Conservation (phyloP, 1,140 invertebrate species). For the Drosophila baimaii region DNA sequence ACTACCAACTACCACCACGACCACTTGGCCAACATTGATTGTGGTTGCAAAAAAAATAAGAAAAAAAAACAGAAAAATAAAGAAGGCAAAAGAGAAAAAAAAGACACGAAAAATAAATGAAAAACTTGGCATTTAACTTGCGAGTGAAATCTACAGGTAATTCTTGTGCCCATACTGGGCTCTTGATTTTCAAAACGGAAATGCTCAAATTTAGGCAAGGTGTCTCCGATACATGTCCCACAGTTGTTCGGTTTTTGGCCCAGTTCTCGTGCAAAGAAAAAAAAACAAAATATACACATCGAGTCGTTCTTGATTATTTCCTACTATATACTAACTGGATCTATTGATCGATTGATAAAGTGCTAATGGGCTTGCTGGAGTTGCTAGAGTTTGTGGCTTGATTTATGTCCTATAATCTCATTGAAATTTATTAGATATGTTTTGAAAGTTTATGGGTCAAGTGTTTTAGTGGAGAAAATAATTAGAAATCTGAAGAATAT, state of each 20-base stretch:
- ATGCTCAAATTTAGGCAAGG: slow-evolving; percentile 72
- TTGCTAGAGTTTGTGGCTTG: background rate
- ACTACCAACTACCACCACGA: slow-evolving; percentile 25
- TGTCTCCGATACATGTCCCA: slow-evolving; percentile 47
- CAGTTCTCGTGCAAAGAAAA: slow-evolving; percentile 28
- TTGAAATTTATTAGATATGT: background rate
- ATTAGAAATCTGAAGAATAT: too few relatives aligned
- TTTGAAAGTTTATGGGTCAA: background rate
- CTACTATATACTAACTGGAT: background rate
- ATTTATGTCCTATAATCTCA: slow-evolving; percentile 13
- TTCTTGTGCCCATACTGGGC: slow-evolving; percentile 42
- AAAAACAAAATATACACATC: slow-evolving; percentile 2
- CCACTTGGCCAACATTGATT: slow-evolving; percentile 44
- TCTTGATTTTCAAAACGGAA: slow-evolving; percentile 71
- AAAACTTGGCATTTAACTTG: slow-evolving; percentile 73
- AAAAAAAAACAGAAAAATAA: background rate
- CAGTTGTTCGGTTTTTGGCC: slow-evolving; percentile 32
- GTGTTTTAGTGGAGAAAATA: background rate
- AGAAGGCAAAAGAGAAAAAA: slow-evolving; percentile 2
- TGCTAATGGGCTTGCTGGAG: background rate
- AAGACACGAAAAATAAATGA: slow-evolving; percentile 45
- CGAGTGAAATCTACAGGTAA: slow-evolving; percentile 45
- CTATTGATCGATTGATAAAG: slow-evolving; percentile 2
- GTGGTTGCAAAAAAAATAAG: slow-evolving; percentile 35
- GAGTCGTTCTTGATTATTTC: slow-evolving; percentile 17